Evolutionary conservation across 2,797 vertebrate genomes (phyloP), one percentile per base, ranked within the genome.

Genomic region (Enteromius unitaeniatus): DNA sequence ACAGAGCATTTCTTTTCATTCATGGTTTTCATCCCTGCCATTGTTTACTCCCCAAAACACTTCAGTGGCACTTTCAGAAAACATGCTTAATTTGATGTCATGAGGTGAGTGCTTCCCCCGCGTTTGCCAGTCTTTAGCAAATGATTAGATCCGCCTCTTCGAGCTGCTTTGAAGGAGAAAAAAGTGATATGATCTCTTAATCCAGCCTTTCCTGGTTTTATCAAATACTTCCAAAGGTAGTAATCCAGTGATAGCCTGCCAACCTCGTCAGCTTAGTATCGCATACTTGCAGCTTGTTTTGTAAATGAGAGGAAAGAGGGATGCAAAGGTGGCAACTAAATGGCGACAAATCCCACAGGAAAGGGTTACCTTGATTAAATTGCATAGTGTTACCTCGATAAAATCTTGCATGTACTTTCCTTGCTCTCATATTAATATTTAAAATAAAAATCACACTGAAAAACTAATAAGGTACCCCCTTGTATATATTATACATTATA

Each of bases 111-210:
- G 53, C 42, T 62, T 65, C 67, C 65, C 58, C 74, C 80, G 87
- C 86, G 87, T 83, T 74, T 75, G 84, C 70, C 75, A 86, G 87
- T 87, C 80, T 91, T 91, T 88, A 89, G 84, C 81, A 74, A 88
- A 72, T 17, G 72, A 88, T 92, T 88, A 90, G 81, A 89, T 62
- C 28, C 85, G 83, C 89, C 90, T 90, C 85, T 85, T 58, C 86
- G 87, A 91, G 89, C 77, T 81, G 90, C 87, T 77, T 90, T 90
- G 87, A 89, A 89, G 88, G 86, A 83, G 87, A 90, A 89, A 87
- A 45, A 87, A 89, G 84, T 86, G 89, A 93, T 93, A 91, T 85
- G 89, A 93, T 93, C 91, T 85, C 78, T 91, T 91, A 92, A 93
- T 89, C 88, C 90, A 88, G 85, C 82, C 77, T 84, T 60, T 82